Percentiles rank a stretch among this genome's conserved stretches.
Conservation (phyloP, 2,888 invertebrate genomes). For the Phyto melanocephala region DNA sequence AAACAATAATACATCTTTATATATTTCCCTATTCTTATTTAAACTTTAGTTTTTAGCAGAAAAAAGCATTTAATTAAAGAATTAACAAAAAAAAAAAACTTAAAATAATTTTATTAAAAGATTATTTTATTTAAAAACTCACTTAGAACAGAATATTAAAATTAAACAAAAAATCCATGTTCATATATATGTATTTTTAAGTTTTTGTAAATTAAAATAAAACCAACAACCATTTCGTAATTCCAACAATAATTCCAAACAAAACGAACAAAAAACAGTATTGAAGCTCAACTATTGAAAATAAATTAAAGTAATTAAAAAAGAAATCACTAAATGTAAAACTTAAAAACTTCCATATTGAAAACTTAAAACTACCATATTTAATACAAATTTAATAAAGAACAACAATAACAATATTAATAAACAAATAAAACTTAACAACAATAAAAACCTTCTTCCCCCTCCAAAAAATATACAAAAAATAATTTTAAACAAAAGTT, state of each 20-base stretch:
- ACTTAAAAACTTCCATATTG: slow-evolving; percentile 64
- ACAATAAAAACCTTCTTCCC: slow-evolving; percentile 40
- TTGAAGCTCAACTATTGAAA: slow-evolving; percentile 61
- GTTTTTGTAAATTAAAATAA: slow-evolving; percentile 47
- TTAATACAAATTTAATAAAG: slow-evolving; percentile 9
- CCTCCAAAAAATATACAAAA: slow-evolving; percentile 32
- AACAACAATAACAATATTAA: background rate
- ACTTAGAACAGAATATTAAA: slow-evolving; percentile 31
- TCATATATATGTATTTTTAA: slow-evolving; percentile 51
- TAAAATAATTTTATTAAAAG: slow-evolving; percentile 20
- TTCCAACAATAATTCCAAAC: slow-evolving; percentile 48
- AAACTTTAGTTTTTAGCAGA: slow-evolving; percentile 16
- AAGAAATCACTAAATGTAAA: slow-evolving; percentile 61
- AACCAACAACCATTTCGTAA: slow-evolving; percentile 13
- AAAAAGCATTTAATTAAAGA: slow-evolving; percentile 40
- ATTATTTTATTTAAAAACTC: slow-evolving; percentile 24
- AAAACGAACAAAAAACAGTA: slow-evolving; percentile 46
- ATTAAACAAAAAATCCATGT: slow-evolving; percentile 44
- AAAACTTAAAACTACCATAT: slow-evolving; percentile 60
- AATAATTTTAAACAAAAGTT: slow-evolving; percentile 18
- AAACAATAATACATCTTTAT: too few species aligned
- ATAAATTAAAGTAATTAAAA: slow-evolving; percentile 47
- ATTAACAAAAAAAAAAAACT: slow-evolving; percentile 37
- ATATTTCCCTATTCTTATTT: background rate
- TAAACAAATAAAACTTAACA: slow-evolving; percentile 61